Base-by-base conservation (phyloP, 2,888 invertebrate genomes). In the Diloba caeruleocephala region DNA sequence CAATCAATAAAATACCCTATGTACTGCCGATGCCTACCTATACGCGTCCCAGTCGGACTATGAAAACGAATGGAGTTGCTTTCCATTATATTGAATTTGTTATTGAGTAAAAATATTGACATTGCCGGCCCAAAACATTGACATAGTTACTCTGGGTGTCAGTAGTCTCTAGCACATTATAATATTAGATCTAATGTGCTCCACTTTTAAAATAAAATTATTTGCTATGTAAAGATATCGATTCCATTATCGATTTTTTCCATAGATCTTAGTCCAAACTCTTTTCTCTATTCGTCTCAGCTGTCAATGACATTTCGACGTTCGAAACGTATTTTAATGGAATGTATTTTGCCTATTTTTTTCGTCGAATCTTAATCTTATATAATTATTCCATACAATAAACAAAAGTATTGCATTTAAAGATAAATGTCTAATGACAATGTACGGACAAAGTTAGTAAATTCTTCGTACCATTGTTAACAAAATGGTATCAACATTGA, bases 261-360 rank as follows among this genome's bases (percentile, higher is more conserved):
- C 87, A 86, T 89, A 90, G 88, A 89, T 89, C 88, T 68, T 61
- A n/a, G n/a, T 49, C 73, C 53, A 61, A 68, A 63, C 75, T 64
- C 70, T 71, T 70, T 84, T 85, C 81, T 91, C 90, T 90, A 85
- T 89, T 81, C 78, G 66, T 72, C 84, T 82, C 90, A 91, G 89
- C 91, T 90, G 91, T 90, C 90, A 88, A 79, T 90, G 91, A 91
- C 91, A 88, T 88, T 85, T 86, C 79, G 79, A 85, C 78, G 73
- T 84, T 82, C 78, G 79, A 84, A 87, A 83, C 81, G 80, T 82
- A 86, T 84, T 82, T 80, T 82, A 78, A 79, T 74, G 63, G 85
- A 82, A 82, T 85, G 81, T 71, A 81, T 81, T 81, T 82, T 84
- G 80, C 74, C 64, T 70, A 66, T 70, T 76, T 77, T 75, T 73